Evolutionary conservation across 2,113 vertebrate species (phyloP).

Genomic region (Chamaetylas fuelleborni): DNA sequence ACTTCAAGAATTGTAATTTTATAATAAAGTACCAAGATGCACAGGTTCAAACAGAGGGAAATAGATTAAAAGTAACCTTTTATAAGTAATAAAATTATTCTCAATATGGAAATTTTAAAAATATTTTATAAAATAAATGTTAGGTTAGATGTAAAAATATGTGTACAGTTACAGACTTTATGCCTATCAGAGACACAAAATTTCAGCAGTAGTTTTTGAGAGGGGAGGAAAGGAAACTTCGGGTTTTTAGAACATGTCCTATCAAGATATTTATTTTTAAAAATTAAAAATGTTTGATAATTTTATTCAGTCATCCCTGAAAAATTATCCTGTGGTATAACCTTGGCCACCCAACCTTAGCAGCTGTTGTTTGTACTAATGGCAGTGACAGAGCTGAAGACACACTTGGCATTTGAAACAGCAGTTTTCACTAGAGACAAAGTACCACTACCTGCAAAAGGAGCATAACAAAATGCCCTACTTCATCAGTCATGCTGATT

Average conservation of each 20-base stretch:
- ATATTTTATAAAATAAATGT: background rate
- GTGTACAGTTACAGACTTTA: background rate
- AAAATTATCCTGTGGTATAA: background rate
- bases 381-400: background rate
- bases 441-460: background rate
- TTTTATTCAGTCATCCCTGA: background rate
- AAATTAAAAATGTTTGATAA: background rate
- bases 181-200: background rate
- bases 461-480: background rate
- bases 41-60: background rate
- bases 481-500: background rate
- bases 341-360: background rate
- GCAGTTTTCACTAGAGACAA: background rate
- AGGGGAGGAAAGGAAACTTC: background rate
- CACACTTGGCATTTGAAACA: background rate
- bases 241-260: background rate
- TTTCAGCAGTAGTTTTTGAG: background rate
- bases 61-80: background rate
- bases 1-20: background rate
- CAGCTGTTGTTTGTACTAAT: background rate
- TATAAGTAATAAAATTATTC: background rate
- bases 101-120: background rate
- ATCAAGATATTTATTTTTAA: background rate
- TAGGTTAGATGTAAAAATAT: background rate
- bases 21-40: background rate